Evolutionary conservation across 2,113 vertebrate species (phyloP).

Genomic region (Tragelaphus imberbis): DNA sequence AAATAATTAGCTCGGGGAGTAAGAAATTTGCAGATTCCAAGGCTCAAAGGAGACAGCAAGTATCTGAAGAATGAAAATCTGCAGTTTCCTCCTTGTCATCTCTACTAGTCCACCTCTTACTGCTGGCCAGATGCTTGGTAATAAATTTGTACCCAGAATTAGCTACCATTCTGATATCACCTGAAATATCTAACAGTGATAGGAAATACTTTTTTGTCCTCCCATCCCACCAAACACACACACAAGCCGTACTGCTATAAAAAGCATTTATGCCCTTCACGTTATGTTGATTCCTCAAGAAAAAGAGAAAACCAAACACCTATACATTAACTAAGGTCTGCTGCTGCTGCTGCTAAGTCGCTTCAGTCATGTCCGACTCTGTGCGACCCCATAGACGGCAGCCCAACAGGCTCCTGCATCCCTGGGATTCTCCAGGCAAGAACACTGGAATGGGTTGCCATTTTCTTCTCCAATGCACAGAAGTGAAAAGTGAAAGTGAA

Average conservation of each 20-base stretch:
- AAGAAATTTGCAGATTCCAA: background rate
- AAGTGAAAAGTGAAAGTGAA: too few species aligned
- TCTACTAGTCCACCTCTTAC: background rate
- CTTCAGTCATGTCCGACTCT: too few species aligned
- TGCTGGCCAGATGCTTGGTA: background rate
- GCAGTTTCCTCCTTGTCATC: background rate
- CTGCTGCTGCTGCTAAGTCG: too few species aligned
- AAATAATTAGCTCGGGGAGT: constrained; percentile 28
- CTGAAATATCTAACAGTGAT: background rate
- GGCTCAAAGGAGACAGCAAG: background rate
- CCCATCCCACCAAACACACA: background rate
- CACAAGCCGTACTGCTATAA: background rate
- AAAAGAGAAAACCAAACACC: background rate
- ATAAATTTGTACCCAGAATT: background rate
- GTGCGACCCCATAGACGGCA: too few species aligned
- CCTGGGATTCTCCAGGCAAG: too few species aligned
- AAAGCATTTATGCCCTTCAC: background rate
- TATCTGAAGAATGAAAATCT: background rate
- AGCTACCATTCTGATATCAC: background rate
- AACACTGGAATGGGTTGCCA: too few species aligned
- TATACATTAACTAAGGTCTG: background rate
- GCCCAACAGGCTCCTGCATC: too few species aligned
- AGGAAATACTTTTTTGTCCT: background rate
- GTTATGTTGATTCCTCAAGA: background rate
- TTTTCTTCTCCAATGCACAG: too few species aligned